Base-by-base conservation (phyloP, 2,113 vertebrate genomes). In the Oostethus manadensis region DNA sequence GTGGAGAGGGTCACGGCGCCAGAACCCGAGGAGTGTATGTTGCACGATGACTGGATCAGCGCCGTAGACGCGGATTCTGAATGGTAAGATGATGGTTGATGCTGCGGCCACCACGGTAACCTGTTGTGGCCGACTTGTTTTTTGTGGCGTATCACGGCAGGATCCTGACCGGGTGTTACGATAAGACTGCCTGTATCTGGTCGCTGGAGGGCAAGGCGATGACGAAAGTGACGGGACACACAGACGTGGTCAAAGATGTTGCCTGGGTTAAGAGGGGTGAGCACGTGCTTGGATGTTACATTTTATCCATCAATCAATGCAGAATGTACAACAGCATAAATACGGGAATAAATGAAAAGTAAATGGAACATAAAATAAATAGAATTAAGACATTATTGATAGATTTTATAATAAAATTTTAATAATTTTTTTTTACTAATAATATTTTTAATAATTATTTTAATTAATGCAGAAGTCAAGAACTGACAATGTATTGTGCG, bases 41-140 rank as follows among this genome's bases (percentile, higher is more conserved):
- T 97, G 85, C 96, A 99, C 0, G 96, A 99, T 4, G 97, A 99
- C 86, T 99, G 97, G 97, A 94, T 99, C 72, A 99, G 97, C 76
- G 90, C 94, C 0, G 73, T 98, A n/a, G 73, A 91, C 70, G 95
- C 90, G 16, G 88, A 93, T 54, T 77, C 92, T 55, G 95, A 98
- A 89, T 98, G 97, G 96, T 98, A 87, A 79, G n/a, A 1, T 17
- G 15, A 54, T 11, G 17, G 51, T 13, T 3, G 4, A 3, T 22
- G 9, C n/a, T 14, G 18, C 6, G 9, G 56, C 18, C n/a, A 42
- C 48, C 15, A 17, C 33, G 40, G 14, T 6, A 7, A 53, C 33
- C 23, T 23, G 15, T 23, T 56, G 26, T 18, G 10, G 8, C 23
- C 13, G 38, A 42, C 38, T 42, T 42, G 29, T 33, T 18, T 7